Evolutionary conservation across 2,113 vertebrate genomes (phyloP).

Genomic region (Artemisiospiza belli): DNA sequence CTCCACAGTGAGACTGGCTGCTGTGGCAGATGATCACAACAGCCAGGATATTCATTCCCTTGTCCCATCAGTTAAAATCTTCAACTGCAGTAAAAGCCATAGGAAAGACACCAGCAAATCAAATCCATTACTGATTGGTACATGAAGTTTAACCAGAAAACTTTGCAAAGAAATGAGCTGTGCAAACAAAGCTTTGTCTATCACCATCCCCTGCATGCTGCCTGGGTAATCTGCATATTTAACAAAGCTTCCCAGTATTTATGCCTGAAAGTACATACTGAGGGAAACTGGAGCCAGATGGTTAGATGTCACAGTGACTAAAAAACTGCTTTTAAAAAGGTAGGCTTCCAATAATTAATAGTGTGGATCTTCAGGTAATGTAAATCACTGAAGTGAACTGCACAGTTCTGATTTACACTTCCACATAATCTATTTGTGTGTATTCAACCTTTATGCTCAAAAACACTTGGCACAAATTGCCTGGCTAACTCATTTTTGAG

Average conservation of each 20-base stretch:
- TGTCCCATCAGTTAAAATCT: not conserved
- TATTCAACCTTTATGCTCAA: not conserved
- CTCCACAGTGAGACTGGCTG: not conserved
- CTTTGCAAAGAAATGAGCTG: not conserved
- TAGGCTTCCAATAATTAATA: constrained; percentile 39
- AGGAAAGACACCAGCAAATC: not conserved
- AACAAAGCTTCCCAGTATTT: not conserved
- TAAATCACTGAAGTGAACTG: not conserved
- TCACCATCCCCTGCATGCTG: not conserved
- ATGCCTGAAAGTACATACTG: not conserved
- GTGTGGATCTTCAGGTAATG: not conserved
- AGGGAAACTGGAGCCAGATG: constrained; percentile 44
- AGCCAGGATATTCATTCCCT: not conserved
- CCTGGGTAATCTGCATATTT: constrained; percentile 24
- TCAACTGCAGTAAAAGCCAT: not conserved
- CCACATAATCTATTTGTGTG: not conserved
- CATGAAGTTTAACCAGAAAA: not conserved
- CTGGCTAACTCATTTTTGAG: not conserved
- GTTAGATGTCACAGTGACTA: constrained; percentile 45
- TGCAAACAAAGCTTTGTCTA: not conserved
- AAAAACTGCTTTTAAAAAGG: constrained; percentile 54
- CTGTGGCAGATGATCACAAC: not conserved
- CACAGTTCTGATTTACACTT: constrained; percentile 2
- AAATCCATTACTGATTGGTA: not conserved
- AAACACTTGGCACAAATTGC: not conserved